Base-by-base conservation (phyloP, 1,140 invertebrate species). In the Trichoplusia ni region DNA sequence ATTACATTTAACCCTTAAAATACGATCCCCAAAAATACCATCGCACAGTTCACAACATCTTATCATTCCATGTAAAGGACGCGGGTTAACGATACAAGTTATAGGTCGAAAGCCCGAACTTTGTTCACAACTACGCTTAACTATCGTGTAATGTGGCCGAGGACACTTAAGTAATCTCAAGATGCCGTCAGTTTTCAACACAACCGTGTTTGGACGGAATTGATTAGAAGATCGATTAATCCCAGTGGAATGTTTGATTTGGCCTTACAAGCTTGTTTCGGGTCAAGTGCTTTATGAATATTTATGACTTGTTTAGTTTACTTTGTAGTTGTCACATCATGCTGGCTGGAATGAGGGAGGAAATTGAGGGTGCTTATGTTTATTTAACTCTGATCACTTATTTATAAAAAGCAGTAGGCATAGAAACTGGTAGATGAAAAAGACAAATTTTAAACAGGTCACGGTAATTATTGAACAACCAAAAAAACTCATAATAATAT, bases 71-170 rank as follows among this genome's bases (percentile, higher is more conserved):
- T 63, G 64, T 47, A 33, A 18, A 71, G 40, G 51, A 54, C 44
- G 37, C 61, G 37, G 67, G 72, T 73, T 74, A 77, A 78, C 73
- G 70, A 75, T 68, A 64, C 66, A 73, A 73, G 66, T 75, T 73
- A 61, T 64, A 67, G 62, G 67, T 70, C 49, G 61, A 66, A 69
- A 69, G 64, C 56, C 59, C 56, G 31, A 25, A 42, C 64, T 64
- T 56, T 35, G 42, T 38, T 29, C 25, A 13, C 13, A 68, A 70
- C 58, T 61, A 63, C 35, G 16, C 56, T 62, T 49, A 74, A 77
- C 71, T 77, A 77, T 74, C 67, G 64, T 67, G 69, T 72, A 74
- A 77, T 74, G 67, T 74, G 71, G 60, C 51, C 44, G 44, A 69
- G 66, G 66, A 71, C 65, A 66, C 72, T 71, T 42, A 9, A 59